Base-by-base conservation (phyloP, 1,140 invertebrate genomes). In the Hylaeus anthracinus region DNA sequence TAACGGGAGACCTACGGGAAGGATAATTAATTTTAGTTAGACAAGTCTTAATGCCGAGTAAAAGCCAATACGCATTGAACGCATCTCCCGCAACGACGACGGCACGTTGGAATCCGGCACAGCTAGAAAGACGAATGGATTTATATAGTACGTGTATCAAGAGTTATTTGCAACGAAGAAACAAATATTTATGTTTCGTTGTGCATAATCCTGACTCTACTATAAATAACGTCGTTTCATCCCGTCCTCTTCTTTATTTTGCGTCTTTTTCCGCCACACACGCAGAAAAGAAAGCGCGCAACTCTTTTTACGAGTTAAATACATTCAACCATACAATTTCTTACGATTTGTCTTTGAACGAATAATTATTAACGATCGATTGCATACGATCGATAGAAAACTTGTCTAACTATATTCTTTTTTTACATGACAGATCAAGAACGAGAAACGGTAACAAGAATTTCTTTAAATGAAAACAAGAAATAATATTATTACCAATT, bases 161-260 rank as follows among this genome's bases (percentile, higher is more conserved):
- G 70, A 70, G 65, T 71, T 55, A 72, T 45, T 37, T 53, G 41
- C 74, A 41, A 79, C 12, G 51, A 67, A 79, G 69, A 77, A 79
- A 79, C 70, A 76, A 72, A 72, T 70, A 66, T 72, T 75, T 84
- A 63, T 69, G 39, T 75, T 60, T 48, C 51, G 63, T 66, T 58
- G 55, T 58, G 64, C 48, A 75, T 64, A 63, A 74, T 60, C 56
- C 60, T 45, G 39, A 56, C 65, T 58, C 74, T 66, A 48, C 56
- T 77, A 67, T 82, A 89, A 89, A 88, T 88, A 90, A 86, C 81
- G 82, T 63, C 71, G 84, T 85, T 89, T 89, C 86, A 84, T 88
- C 82, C 87, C 83, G 15, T 45, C 26, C n/a, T 56, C 5, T 67
- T 56, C 5, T 58, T 55, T 56, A 56, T 43, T 6, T 39, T 5